phyloP scores from a whole-genome alignment of 1,140 invertebrate genomes.

The Drosophila sechellia region DNA sequence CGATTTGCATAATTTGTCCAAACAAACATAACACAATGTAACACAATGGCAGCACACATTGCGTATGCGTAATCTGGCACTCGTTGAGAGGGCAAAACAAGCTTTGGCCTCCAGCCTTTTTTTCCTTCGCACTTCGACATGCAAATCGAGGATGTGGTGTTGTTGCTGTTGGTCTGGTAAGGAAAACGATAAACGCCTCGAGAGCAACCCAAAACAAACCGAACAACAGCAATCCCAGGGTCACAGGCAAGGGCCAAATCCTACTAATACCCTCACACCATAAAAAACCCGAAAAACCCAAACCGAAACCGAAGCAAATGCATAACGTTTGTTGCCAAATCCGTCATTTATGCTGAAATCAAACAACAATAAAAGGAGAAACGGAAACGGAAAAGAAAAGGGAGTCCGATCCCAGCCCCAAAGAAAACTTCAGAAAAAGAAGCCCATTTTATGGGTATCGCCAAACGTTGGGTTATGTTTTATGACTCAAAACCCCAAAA shows the following conservation, averaged over 20 bases:
- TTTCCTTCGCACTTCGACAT: conserved; percentile 53
- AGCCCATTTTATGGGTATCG: conserved; percentile 68
- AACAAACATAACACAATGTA: conserved; percentile 74
- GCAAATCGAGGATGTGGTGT: conserved; percentile 58
- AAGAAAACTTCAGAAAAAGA: conserved; percentile 36
- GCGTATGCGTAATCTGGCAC: conserved; percentile 79
- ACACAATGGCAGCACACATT: conserved; percentile 67
- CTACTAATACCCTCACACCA: conserved; percentile 59
- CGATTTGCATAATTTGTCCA: conserved; percentile 81
- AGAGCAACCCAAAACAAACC: conserved; percentile 33
- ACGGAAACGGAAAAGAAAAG: conserved; percentile 25
- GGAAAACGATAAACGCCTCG: conserved; percentile 68
- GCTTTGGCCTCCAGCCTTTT: conserved; percentile 30
- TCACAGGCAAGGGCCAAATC: conserved; percentile 46
- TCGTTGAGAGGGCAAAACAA: conserved; percentile 52
- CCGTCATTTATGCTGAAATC: conserved; percentile 75
- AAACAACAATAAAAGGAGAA: conserved; percentile 73
- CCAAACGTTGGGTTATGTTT: conserved; percentile 66
- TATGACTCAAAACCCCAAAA: conserved; percentile 26
- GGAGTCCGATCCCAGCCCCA: conserved; percentile 14
- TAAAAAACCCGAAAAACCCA: background rate
- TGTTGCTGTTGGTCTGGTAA: background rate
- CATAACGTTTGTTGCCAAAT: conserved; percentile 73
- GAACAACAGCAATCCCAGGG: conserved; percentile 26
- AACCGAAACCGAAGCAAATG: conserved; percentile 47